phyloP scores from a whole-genome alignment of 2,797 vertebrate species.

The Lophotriccus pileatus region DNA sequence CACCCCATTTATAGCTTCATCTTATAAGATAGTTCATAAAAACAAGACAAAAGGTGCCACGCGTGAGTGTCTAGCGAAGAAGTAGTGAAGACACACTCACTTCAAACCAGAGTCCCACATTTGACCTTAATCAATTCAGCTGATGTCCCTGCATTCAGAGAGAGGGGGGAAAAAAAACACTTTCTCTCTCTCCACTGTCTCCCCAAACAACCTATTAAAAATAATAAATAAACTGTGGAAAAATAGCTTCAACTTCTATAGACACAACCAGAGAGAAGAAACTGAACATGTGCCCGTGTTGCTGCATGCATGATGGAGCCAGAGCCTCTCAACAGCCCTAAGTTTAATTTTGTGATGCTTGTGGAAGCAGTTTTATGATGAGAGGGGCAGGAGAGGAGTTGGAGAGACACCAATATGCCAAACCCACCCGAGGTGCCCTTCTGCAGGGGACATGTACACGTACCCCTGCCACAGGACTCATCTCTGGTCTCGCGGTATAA shows the following conservation, averaged over 20 bases:
- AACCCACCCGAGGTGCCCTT: background rate
- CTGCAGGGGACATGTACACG: background rate
- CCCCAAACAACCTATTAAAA: background rate
- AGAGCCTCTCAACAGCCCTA: background rate
- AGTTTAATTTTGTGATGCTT: background rate
- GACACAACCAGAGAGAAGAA: background rate
- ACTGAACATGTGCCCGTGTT: accelerated
- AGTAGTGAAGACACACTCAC: background rate
- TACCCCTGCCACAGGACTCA: background rate
- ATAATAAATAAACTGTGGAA: background rate
- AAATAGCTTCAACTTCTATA: background rate
- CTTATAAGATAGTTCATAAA: background rate
- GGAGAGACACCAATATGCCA: background rate
- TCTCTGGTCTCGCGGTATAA: background rate
- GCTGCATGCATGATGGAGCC: accelerated
- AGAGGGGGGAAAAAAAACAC: background rate
- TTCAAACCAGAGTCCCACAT: background rate
- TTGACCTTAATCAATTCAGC: conserved; percentile 23
- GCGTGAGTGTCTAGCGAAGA: background rate
- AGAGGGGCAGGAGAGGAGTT: background rate
- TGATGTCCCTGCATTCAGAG: background rate
- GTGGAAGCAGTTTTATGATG: background rate
- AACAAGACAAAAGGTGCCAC: conserved; percentile 4
- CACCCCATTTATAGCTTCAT: conserved; percentile 10
- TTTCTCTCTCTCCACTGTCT: background rate